A percentile compares a stretch with the other conserved stretches of the same genome.
These are phyloP conservation scores for Sinohyriopsis cumingii DNA, from an alignment of 2,888 invertebrate genomes.

Conservation along the genomic window DNA sequence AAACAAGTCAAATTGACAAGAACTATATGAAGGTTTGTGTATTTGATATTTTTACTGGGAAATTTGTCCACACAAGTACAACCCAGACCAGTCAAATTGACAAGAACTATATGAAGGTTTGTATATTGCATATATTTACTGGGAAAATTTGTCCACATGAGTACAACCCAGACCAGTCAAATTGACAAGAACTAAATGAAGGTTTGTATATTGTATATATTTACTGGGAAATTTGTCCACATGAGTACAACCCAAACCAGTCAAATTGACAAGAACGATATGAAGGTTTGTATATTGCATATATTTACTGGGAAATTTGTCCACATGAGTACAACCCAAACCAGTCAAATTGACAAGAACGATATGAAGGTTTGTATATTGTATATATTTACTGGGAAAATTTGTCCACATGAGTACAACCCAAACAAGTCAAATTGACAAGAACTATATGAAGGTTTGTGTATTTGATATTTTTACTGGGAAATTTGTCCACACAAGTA, in stretches of 20 bases:
- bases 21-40: conserved; percentile 71
- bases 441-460: conserved; percentile 71
- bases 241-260: conserved; percentile 72
- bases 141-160: conserved; percentile 71
- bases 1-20: conserved; percentile 70
- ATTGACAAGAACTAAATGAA: conserved; percentile 72
- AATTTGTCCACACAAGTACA: conserved; percentile 71
- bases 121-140: conserved; percentile 63
- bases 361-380: conserved; percentile 68
- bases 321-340: conserved; percentile 72
- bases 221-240: conserved; percentile 70
- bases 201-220: conserved; percentile 63
- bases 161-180: conserved; percentile 70
- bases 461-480: conserved; percentile 64
- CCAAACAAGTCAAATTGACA: conserved; percentile 70
- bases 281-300: conserved; percentile 67
- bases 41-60: conserved; percentile 66
- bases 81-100: conserved; percentile 71
- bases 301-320: conserved; percentile 70
- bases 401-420: conserved; percentile 72
- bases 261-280: conserved; percentile 71
- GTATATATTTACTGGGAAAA: conserved; percentile 69
- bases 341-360: conserved; percentile 70
- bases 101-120: conserved; percentile 72
- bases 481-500: conserved; percentile 71